These are phyloP conservation scores for Zingel zingel DNA, from an alignment of 2,113 vertebrate species.

Conservation along the genomic window DNA sequence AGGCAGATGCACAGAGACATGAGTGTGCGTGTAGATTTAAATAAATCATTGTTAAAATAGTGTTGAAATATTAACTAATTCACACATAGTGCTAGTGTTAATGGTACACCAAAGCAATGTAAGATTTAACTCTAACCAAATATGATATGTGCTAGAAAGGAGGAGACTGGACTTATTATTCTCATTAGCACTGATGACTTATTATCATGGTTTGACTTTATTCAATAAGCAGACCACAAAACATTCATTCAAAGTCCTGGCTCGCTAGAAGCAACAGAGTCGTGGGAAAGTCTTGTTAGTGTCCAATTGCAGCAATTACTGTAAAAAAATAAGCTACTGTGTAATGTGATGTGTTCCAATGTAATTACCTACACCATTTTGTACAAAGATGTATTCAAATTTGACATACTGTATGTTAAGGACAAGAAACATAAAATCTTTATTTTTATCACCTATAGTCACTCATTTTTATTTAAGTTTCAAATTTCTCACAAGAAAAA, in stretches of 20 bases:
- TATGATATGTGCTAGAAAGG: not conserved
- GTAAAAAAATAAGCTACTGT: conserved; percentile 2
- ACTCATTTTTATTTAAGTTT: not conserved
- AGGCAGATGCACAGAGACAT: conserved; percentile 37
- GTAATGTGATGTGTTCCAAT: not conserved
- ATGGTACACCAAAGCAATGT: not conserved
- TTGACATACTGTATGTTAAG: not conserved
- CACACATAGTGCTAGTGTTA: not conserved
- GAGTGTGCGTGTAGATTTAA: conserved; percentile 15
- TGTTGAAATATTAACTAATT: conserved; percentile 37
- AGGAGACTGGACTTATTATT: not conserved
- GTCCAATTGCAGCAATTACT: conserved; percentile 19
- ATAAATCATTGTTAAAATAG: conserved; percentile 29
- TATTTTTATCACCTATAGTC: too few relatives aligned
- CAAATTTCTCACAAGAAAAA: not conserved
- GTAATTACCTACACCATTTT: not conserved
- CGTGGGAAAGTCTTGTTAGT: not conserved
- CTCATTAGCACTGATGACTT: not conserved
- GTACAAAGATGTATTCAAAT: not conserved
- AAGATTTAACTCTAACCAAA: not conserved
- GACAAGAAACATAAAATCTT: not conserved
- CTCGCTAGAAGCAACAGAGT: not conserved
- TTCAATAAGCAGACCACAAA: conserved; percentile 24
- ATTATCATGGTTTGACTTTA: conserved; percentile 7
- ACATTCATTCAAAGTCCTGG: not conserved